A percentile compares a stretch with the other conserved stretches of the same genome.
Evolutionary conservation across 2,113 vertebrate genomes (phyloP).

Genomic region (Xenopus laevis): DNA sequence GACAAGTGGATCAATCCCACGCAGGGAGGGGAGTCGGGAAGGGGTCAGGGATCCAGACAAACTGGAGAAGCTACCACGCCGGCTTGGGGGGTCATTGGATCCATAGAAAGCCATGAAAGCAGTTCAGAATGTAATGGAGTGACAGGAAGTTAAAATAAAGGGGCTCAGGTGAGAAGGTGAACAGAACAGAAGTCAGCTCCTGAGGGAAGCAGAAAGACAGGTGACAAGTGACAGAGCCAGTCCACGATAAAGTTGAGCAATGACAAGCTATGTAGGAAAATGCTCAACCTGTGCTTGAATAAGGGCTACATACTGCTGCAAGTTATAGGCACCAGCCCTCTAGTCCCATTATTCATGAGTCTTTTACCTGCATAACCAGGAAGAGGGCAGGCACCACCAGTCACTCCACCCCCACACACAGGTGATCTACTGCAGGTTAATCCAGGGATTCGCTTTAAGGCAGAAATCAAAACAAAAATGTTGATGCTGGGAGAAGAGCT

Average conservation of each 20-base stretch:
- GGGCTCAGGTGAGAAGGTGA: no score
- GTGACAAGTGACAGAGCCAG: no score
- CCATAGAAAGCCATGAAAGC: background rate
- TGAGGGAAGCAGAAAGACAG: no score
- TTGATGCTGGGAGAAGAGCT: no score
- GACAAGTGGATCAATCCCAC: slow-evolving; percentile 29
- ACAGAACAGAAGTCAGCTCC: no score
- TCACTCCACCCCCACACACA: background rate
- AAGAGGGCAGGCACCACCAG: background rate
- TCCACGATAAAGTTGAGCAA: no score
- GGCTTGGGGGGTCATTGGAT: background rate
- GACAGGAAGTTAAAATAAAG: no score
- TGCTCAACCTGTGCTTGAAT: no score
- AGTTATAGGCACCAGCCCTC: background rate
- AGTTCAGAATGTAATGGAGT: no score
- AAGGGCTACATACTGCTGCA: background rate
- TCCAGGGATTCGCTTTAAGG: no score
- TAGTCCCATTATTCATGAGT: background rate
- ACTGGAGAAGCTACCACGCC: slow-evolving; percentile 46
- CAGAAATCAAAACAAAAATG: no score
- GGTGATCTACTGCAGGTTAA: background rate
- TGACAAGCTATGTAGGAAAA: background rate
- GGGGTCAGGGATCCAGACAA: slow-evolving; percentile 61
- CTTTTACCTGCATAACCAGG: slow-evolving; percentile 36
- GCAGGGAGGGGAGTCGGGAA: slow-evolving; percentile 57